Percentiles rank a stretch among this genome's conserved stretches.
These are phyloP conservation scores for Palythoa heliodiscus DNA, from an alignment of 92 coral and sea anemone species.

Conservation along the genomic window DNA sequence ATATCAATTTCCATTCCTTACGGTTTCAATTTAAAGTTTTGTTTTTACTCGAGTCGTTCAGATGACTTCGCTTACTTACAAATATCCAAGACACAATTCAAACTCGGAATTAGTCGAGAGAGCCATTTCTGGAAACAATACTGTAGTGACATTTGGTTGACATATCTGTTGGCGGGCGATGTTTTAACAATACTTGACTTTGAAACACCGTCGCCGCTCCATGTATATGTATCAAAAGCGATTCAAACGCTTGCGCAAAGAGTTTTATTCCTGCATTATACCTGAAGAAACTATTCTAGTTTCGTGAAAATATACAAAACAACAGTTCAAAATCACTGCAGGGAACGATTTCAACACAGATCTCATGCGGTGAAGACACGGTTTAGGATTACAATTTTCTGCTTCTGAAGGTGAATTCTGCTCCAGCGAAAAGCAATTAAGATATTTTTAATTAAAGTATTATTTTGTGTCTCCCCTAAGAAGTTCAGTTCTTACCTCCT, in stretches of 20 bases:
- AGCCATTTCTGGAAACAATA: conserved; percentile 17
- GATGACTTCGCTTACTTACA: neutral
- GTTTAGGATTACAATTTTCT: conserved; percentile 30
- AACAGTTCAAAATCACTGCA: conserved; percentile 34
- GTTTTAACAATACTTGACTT: conserved; percentile 36
- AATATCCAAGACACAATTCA: neutral
- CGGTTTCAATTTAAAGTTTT: neutral
- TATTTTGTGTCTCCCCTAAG: neutral
- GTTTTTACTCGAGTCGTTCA: neutral
- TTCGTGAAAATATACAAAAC: conserved; percentile 41
- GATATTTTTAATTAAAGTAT: conserved; percentile 1
- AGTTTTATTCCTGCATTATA: neutral
- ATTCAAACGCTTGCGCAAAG: neutral
- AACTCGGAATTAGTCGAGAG: conserved; percentile 11
- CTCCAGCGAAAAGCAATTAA: conserved; percentile 44
- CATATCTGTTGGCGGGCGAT: conserved; percentile 15
- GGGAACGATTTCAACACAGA: conserved; percentile 36
- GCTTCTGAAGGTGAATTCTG: conserved; percentile 27
- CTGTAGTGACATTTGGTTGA: conserved; percentile 34
- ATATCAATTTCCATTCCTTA: neutral
- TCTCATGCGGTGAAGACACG: conserved; percentile 34
- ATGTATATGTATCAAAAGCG: neutral
- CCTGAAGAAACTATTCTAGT: neutral
- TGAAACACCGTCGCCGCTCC: neutral
- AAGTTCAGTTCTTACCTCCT: conserved; percentile 20